phyloP scores from a whole-genome alignment of 1,140 invertebrate genomes.

The Ladona fulva region DNA sequence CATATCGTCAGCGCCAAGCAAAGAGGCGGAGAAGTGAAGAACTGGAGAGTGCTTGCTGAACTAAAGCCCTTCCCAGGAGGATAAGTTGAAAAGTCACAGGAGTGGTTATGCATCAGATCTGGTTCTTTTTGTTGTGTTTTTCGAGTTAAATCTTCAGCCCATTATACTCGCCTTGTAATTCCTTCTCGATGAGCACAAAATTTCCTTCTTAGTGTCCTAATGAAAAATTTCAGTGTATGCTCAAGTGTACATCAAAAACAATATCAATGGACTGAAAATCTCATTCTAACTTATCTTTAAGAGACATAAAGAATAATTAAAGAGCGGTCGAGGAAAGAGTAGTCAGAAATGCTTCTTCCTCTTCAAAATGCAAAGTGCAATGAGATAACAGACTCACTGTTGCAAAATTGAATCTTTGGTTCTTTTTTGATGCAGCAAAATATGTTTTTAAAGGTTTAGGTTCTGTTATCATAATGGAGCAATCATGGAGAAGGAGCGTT shows the following conservation, averaged over 20 bases:
- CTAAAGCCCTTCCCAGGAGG: neutral
- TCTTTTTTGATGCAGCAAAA: too few species aligned
- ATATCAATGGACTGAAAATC: too few species aligned
- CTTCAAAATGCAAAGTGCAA: too few species aligned
- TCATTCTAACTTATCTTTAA: too few species aligned
- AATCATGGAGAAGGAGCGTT: neutral
- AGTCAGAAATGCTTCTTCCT: neutral
- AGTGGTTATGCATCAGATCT: neutral
- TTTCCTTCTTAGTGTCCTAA: neutral
- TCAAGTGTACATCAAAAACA: neutral
- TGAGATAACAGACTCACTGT: too few species aligned
- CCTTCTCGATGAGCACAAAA: too few species aligned
- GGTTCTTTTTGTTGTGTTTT: neutral
- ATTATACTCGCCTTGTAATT: neutral
- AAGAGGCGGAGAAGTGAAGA: slow-evolving; percentile 47
- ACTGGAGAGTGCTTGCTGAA: slow-evolving; percentile 65
- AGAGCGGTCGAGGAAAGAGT: neutral
- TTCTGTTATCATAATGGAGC: too few species aligned
- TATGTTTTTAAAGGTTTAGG: too few species aligned
- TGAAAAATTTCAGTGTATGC: neutral
- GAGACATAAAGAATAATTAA: too few species aligned
- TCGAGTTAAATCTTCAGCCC: neutral
- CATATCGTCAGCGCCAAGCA: slow-evolving; percentile 80
- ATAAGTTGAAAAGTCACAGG: neutral
- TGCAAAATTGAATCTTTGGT: too few species aligned